Evolutionary conservation across 2,888 invertebrate genomes (phyloP).

Genomic region (Homarus gammarus): DNA sequence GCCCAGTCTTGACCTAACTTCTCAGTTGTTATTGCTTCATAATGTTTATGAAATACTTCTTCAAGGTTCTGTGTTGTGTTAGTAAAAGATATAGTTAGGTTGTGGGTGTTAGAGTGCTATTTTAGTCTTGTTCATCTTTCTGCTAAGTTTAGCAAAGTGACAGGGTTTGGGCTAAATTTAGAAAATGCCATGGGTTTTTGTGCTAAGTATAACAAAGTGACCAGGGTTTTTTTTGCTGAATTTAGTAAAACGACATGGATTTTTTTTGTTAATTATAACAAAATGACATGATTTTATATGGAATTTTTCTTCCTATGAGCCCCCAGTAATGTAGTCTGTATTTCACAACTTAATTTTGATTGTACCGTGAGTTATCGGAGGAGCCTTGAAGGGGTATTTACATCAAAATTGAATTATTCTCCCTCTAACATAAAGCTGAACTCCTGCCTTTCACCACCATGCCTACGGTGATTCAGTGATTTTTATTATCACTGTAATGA

Average conservation of each 20-base stretch:
- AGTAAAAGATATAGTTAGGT: neutral
- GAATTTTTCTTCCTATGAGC: no score
- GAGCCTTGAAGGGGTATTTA: neutral
- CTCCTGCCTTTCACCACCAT: constrained; percentile 40
- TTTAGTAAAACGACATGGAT: no score
- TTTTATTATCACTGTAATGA: constrained; percentile 1
- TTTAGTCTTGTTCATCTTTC: neutral
- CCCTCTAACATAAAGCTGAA: neutral
- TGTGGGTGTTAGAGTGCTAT: neutral
- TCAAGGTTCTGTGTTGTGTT: neutral
- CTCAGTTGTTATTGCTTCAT: neutral
- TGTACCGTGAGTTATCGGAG: neutral
- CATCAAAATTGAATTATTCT: neutral
- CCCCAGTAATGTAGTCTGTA: no score
- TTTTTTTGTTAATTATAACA: no score
- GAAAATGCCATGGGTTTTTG: no score
- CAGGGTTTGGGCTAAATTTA: no score
- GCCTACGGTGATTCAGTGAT: constrained; percentile 34
- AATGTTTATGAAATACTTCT: neutral
- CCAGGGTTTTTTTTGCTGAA: no score
- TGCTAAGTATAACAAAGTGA: no score
- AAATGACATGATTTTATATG: no score
- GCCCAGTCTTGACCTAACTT: neutral
- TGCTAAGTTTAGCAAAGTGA: neutral
- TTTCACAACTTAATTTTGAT: no score